A percentile compares a stretch with the other conserved stretches of the same genome.
phyloP scores from a whole-genome alignment of 2,888 invertebrate genomes.

The Eupsilia transversa region DNA sequence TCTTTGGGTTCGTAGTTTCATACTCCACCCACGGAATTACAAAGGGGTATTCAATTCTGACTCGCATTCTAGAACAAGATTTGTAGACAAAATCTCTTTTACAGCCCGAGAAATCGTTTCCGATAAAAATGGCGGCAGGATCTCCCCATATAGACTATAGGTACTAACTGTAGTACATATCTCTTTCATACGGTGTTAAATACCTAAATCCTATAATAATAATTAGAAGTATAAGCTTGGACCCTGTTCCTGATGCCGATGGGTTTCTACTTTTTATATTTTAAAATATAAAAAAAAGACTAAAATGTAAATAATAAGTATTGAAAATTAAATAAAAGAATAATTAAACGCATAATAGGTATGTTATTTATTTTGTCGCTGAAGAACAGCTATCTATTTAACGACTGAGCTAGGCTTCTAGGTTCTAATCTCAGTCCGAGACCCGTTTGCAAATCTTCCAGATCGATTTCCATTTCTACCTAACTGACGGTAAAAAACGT shows the following conservation, averaged over 20 bases:
- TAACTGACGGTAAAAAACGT: not conserved
- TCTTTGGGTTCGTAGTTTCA: not conserved
- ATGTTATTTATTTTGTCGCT: not conserved
- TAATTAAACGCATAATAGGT: not conserved
- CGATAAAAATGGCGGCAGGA: slow-evolving; percentile 10
- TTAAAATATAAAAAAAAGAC: too few species aligned
- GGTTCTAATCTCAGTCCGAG: too few species aligned
- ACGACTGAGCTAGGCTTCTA: not conserved
- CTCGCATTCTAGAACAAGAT: not conserved
- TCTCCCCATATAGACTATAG: not conserved
- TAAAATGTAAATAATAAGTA: too few species aligned
- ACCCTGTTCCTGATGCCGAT: too few species aligned
- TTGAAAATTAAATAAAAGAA: too few species aligned
- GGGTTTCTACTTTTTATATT: too few species aligned
- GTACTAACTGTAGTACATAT: not conserved
- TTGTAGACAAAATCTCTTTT: slow-evolving; percentile 16
- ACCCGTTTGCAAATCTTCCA: not conserved
- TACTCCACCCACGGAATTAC: not conserved
- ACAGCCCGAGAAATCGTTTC: slow-evolving; percentile 16
- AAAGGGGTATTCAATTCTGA: slow-evolving; percentile 3
- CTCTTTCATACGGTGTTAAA: too few species aligned
- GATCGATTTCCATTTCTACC: not conserved
- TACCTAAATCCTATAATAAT: too few species aligned
- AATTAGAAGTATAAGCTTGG: too few species aligned
- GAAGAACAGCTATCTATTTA: not conserved